Evolutionary conservation across 1,140 invertebrate genomes (phyloP), one percentile per base, ranked within the genome.

Genomic region (Drosophila takahashii): DNA sequence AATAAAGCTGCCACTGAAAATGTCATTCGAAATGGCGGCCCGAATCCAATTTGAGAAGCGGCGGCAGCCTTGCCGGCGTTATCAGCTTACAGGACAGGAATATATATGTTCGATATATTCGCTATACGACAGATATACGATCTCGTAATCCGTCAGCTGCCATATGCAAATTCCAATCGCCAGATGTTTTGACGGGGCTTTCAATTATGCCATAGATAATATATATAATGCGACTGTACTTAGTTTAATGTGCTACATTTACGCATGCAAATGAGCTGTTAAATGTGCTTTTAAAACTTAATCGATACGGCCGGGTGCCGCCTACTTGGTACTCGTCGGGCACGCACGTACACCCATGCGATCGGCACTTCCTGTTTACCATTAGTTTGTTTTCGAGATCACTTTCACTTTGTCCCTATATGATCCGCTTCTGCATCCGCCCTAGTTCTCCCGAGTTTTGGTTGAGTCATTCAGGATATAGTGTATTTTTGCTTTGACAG

Each of bases 171-270:
- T 79, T 45, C 34, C 59, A 54, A 67, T 61, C 37, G 76, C 83
- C 83, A 87, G 83, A 87, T 87, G 84, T 83, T 83, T 87, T 69
- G 59, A 75, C 57, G 53, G 32, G 59, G 56, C 80, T 78, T 81
- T 74, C 73, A 77, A 78, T 72, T 78, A 73, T 64, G 56, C 47
- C 67, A 53, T 51, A 61, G 54, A 61, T 32, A 32, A 37, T 52
- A 27, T 58, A 37, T 52, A 27, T 58, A 22, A 75, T 57, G 53
- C 34, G 29, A 15, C 27, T 16, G 52, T 59, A 75, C 48, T 74
- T 65, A 56, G 51, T 76, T 65, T 81, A 86, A 81, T 81, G 60
- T 81, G 78, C 80, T 78, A 67, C 60, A 78, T 64, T 86, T 81
- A 86, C 75, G 75, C 78, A 86, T 86, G 83, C 70, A 87, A 83